phyloP scores from a whole-genome alignment of 1,140 invertebrate genomes.

The Calephelis virginiensis region DNA sequence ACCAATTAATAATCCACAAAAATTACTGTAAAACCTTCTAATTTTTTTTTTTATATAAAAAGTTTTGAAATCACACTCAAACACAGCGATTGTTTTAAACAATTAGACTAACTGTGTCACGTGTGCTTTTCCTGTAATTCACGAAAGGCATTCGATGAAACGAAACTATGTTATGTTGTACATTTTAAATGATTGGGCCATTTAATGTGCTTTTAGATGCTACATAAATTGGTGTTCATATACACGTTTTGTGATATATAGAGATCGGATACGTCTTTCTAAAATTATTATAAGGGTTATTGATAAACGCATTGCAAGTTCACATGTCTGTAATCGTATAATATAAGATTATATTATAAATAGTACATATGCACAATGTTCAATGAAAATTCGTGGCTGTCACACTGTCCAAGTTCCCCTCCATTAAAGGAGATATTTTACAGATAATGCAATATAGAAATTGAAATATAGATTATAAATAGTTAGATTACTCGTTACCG shows the following conservation, averaged over 20 bases:
- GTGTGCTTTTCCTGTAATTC: constrained; percentile 34
- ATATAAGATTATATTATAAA: constrained; percentile 59
- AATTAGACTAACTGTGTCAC: constrained; percentile 27
- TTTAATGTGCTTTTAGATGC: constrained; percentile 38
- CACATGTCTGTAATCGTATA: constrained; percentile 62
- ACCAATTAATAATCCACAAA: not conserved
- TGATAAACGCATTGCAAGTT: constrained; percentile 60
- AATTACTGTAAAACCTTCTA: not conserved
- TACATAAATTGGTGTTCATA: constrained; percentile 40
- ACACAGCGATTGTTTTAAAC: constrained; percentile 9
- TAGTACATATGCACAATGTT: constrained; percentile 62
- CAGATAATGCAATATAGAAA: constrained; percentile 3
- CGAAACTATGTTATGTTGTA: constrained; percentile 20
- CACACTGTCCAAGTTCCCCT: constrained; percentile 14
- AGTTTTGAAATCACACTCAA: constrained; percentile 23
- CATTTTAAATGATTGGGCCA: constrained; percentile 22
- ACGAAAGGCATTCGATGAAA: constrained; percentile 36
- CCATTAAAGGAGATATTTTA: constrained; percentile 5
- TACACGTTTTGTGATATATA: constrained; percentile 43
- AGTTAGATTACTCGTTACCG: constrained; percentile 12
- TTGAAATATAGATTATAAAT: constrained; percentile 8
- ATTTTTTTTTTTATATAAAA: not conserved
- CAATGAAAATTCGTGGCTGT: constrained; percentile 46
- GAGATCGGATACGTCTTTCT: constrained; percentile 55
- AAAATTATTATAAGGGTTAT: constrained; percentile 45